Evolutionary conservation across 2,797 vertebrate genomes (phyloP).

Genomic region (Rousettus madagascariensis): DNA sequence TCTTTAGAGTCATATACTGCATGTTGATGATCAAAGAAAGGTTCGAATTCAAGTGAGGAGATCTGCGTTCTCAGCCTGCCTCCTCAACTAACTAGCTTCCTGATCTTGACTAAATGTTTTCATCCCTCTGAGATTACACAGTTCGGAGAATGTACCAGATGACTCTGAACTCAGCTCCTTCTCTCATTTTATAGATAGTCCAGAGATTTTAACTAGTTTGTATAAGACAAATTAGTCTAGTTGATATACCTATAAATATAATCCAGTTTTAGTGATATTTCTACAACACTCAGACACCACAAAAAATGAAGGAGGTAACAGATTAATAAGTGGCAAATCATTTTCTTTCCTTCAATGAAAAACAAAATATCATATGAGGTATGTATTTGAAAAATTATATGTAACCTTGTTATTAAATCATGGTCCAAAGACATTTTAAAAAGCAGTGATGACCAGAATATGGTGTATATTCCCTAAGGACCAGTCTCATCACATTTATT

Average conservation of each 20-base stretch:
- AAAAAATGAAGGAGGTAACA: background rate
- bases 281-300: background rate
- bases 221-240: background rate
- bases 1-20: background rate
- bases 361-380: background rate
- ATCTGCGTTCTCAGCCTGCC: background rate
- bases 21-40: background rate
- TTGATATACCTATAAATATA: background rate
- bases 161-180: background rate
- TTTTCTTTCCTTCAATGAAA: background rate
- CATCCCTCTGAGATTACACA: background rate
- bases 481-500: background rate
- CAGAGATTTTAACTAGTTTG: constrained; percentile 26
- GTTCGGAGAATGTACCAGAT: background rate
- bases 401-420: background rate
- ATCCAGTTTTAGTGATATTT: background rate
- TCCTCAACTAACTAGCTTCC: background rate
- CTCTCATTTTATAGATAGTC: background rate
- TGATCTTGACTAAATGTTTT: background rate
- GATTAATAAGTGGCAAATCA: background rate
- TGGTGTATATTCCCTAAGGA: background rate
- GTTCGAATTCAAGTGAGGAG: background rate
- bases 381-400: background rate
- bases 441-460: background rate
- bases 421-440: background rate